These are phyloP conservation scores for Oreochromis spilurus DNA, from an alignment of 2,113 vertebrate genomes.

Conservation along the genomic window DNA sequence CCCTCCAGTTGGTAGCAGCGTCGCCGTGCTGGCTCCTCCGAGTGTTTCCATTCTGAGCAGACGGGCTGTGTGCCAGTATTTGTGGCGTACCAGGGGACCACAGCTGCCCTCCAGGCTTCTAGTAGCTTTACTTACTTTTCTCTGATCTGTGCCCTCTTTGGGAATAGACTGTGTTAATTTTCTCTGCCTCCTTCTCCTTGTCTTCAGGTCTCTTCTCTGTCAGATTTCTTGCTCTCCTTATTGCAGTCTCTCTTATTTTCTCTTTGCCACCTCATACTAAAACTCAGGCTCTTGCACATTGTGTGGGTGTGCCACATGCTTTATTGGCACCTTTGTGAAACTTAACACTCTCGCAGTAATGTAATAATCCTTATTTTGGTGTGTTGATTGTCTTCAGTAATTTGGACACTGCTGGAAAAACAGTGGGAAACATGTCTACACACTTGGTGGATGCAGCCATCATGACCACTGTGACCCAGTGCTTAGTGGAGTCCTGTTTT, in stretches of 20 bases:
- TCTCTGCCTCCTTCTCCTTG: background rate
- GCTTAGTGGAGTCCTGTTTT: background rate
- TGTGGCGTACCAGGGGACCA: constrained; percentile 48
- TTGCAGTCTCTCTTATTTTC: background rate
- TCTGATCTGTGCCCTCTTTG: constrained; percentile 39
- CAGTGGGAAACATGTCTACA: background rate
- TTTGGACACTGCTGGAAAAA: background rate
- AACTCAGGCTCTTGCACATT: background rate
- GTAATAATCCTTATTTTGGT: background rate
- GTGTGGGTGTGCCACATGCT: background rate
- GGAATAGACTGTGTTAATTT: constrained; percentile 55
- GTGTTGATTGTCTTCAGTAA: background rate
- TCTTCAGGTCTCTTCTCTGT: background rate
- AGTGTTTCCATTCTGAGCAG: constrained; percentile 16
- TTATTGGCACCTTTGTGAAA: background rate
- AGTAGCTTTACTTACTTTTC: constrained; percentile 68
- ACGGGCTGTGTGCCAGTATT: constrained; percentile 23
- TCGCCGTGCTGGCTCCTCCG: background rate
- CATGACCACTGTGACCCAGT: background rate
- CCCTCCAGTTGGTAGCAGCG: background rate
- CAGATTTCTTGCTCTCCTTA: background rate
- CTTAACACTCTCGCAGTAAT: background rate
- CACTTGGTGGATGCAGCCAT: background rate
- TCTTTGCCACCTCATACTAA: background rate
- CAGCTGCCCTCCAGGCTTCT: constrained; percentile 50